These are phyloP conservation scores for Pseudochirops cupreus DNA, from an alignment of 2,797 vertebrate genomes.

Conservation along the genomic window DNA sequence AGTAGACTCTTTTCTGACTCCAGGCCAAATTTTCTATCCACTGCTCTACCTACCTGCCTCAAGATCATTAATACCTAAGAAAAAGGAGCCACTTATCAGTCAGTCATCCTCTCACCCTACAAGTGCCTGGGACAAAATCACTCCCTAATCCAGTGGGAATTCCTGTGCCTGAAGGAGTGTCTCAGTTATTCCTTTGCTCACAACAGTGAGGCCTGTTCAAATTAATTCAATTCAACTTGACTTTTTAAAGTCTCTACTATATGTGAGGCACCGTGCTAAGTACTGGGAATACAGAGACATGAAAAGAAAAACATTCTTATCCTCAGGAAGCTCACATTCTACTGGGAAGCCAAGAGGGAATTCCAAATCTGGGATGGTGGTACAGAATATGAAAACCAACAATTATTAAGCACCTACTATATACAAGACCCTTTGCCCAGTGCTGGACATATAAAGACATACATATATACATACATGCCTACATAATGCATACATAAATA, in stretches of 20 bases:
- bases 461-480: background rate
- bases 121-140: background rate
- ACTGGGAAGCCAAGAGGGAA: background rate
- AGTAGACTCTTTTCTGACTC: background rate
- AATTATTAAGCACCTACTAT: background rate
- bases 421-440: background rate
- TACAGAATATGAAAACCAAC: background rate
- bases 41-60: background rate
- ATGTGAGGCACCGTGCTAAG: background rate
- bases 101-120: background rate
- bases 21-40: too few species aligned
- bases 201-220: background rate
- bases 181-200: background rate
- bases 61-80: background rate
- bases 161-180: background rate
- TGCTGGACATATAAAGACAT: background rate
- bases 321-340: background rate
- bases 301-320: background rate
- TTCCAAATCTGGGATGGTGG: background rate
- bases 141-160: background rate
- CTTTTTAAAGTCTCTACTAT: background rate
- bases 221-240: background rate
- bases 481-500: too few species aligned
- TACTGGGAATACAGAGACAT: background rate
- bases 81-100: background rate